These are phyloP conservation scores for Drosophila meridiana DNA, from an alignment of 2,888 invertebrate species.

Conservation along the genomic window DNA sequence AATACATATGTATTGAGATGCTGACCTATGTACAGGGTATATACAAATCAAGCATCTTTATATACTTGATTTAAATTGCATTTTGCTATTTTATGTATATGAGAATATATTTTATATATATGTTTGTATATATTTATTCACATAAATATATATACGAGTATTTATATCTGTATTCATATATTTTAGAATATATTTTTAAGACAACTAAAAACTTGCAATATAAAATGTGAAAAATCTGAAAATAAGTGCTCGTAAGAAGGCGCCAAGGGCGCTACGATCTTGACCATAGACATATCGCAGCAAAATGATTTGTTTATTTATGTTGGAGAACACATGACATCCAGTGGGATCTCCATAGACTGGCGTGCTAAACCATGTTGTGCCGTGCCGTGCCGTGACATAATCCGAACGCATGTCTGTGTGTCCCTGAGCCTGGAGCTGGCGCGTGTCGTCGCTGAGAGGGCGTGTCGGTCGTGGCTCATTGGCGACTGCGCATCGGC, in stretches of 20 bases:
- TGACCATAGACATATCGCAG: constrained; percentile 50
- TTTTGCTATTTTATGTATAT: constrained; percentile 7
- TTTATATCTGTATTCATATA: constrained; percentile 7
- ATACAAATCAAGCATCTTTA: background rate
- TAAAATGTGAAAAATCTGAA: constrained; percentile 35
- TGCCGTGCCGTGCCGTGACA: constrained; percentile 34
- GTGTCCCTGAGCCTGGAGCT: constrained; percentile 35
- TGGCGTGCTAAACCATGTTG: background rate
- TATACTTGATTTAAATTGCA: background rate
- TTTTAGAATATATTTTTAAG: constrained; percentile 40
- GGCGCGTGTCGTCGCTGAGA: constrained; percentile 34
- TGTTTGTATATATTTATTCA: background rate
- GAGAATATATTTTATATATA: background rate
- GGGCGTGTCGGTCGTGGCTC: constrained; percentile 52
- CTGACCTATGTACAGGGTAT: background rate
- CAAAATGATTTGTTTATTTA: constrained; percentile 23
- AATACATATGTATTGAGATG: background rate
- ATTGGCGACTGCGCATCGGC: constrained; percentile 50
- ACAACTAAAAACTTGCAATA: constrained; percentile 54
- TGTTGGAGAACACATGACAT: constrained; percentile 26
- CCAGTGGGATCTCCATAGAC: constrained; percentile 1
- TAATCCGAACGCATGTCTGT: constrained; percentile 38
- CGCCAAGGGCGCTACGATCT: constrained; percentile 61
- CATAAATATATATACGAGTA: background rate
- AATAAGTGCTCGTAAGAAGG: constrained; percentile 40